Percentiles rank a stretch among this genome's conserved stretches.
These are phyloP conservation scores for Stomatorhinus ivindoensis DNA, from an alignment of 2,113 vertebrate genomes.

Conservation along the genomic window DNA sequence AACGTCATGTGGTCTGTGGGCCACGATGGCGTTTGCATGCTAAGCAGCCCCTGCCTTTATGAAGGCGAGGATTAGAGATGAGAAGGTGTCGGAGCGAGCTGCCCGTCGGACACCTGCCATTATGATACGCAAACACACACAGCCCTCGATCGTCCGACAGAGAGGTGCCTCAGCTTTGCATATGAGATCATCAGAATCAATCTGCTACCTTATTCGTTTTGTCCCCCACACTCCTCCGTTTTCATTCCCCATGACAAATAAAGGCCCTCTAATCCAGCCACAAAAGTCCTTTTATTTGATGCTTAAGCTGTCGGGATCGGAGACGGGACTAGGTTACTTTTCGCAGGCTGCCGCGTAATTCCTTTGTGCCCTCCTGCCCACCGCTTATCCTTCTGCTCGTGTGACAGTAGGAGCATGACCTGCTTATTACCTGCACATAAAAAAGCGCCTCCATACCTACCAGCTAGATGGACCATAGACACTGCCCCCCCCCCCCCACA, in stretches of 20 bases:
- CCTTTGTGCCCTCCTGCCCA: conserved; percentile 12
- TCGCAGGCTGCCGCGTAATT: conserved; percentile 21
- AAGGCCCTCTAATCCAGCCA: conserved; percentile 48
- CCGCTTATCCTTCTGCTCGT: not conserved
- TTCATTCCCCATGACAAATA: conserved; percentile 58
- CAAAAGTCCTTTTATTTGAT: conserved; percentile 54
- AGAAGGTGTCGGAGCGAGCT: conserved; percentile 45
- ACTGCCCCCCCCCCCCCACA: not conserved
- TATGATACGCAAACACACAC: conserved; percentile 35
- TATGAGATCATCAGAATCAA: conserved; percentile 56
- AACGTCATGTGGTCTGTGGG: conserved; percentile 52
- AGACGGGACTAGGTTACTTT: conserved; percentile 23
- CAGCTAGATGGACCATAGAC: not conserved
- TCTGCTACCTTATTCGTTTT: conserved; percentile 43
- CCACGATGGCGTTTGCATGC: conserved; percentile 50
- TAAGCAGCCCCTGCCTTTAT: conserved; percentile 49
- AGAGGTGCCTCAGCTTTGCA: conserved; percentile 45
- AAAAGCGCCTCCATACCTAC: conserved; percentile 23
- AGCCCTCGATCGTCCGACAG: conserved; percentile 35
- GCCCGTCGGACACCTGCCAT: conserved; percentile 52
- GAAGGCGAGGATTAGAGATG: conserved; percentile 43
- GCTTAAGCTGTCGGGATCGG: conserved; percentile 39
- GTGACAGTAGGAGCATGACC: conserved; percentile 26
- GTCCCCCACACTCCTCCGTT: conserved; percentile 34
- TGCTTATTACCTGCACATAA: conserved; percentile 30